Evolutionary conservation across 1,140 invertebrate species (phyloP).

Genomic region (Pachyrhynchus sulphureomaculatus): DNA sequence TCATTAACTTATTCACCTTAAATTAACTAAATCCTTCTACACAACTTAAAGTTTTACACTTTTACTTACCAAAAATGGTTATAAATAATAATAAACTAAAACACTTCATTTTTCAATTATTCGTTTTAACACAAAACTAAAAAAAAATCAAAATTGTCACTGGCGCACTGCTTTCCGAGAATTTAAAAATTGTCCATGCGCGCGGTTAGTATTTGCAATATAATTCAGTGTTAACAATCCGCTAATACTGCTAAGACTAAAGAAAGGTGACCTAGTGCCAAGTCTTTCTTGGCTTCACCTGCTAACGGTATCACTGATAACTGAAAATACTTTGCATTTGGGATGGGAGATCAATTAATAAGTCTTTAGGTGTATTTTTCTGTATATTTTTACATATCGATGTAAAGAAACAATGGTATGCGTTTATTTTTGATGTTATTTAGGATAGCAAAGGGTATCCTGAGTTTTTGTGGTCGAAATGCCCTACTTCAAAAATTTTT

Average conservation of each 20-base stretch:
- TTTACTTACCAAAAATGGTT: conserved; percentile 3
- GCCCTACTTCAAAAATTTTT: too few relatives aligned
- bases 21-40: too few relatives aligned
- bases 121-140: not conserved
- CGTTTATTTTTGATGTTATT: too few relatives aligned
- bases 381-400: too few relatives aligned
- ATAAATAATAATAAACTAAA: conserved; percentile 13
- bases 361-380: too few relatives aligned
- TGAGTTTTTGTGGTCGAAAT: too few relatives aligned
- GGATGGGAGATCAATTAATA: not conserved
- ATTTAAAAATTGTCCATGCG: not conserved
- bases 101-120: conserved; percentile 5
- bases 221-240: not conserved
- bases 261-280: conserved; percentile 9
- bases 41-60: too few relatives aligned
- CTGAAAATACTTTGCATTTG: not conserved
- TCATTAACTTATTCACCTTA: too few relatives aligned
- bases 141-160: not conserved
- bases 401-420: too few relatives aligned
- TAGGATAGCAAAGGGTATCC: too few relatives aligned
- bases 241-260: conserved; percentile 4
- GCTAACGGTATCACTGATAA: conserved; percentile 16
- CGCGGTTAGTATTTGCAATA: not conserved
- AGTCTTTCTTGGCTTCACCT: not conserved
- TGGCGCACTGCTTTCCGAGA: not conserved